A percentile compares a stretch with the other conserved stretches of the same genome.
Conservation (phyloP, 2,113 vertebrate genomes). For the Equus quagga region DNA sequence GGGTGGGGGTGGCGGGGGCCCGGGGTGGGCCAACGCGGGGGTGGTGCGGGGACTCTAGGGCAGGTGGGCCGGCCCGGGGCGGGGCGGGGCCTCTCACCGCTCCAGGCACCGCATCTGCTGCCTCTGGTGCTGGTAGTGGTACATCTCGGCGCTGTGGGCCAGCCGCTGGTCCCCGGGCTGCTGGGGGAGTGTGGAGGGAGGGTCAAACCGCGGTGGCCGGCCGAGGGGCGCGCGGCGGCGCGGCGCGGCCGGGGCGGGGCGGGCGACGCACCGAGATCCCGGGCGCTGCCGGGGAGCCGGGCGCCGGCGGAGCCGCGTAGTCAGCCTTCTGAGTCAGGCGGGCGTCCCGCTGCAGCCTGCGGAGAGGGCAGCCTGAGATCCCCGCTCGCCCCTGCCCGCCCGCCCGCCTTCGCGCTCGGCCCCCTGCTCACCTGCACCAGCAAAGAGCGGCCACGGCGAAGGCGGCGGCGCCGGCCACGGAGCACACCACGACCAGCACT, state of each 20-base stretch:
- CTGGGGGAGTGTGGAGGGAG: accelerated
- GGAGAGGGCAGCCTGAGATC: not conserved
- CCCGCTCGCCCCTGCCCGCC: accelerated
- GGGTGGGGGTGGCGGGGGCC: accelerated
- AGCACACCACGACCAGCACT: slow-evolving; percentile 92
- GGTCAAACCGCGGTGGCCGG: accelerated
- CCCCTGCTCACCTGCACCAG: slow-evolving; percentile 92
- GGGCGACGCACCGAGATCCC: slow-evolving; percentile 88
- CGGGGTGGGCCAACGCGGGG: accelerated
- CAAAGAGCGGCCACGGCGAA: slow-evolving; percentile 89
- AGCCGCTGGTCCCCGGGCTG: slow-evolving; percentile 95
- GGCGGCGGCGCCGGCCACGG: slow-evolving; percentile 86
- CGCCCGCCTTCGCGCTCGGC: accelerated
- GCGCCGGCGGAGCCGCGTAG: slow-evolving; percentile 84
- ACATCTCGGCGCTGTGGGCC: slow-evolving; percentile 96
- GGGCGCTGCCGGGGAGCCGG: slow-evolving; percentile 86
- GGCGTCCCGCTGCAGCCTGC: slow-evolving; percentile 92
- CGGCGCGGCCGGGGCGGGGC: not conserved
- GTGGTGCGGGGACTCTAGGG: accelerated
- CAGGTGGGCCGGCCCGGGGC: accelerated
- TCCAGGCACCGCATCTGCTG: slow-evolving; percentile 97
- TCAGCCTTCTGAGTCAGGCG: slow-evolving; percentile 91
- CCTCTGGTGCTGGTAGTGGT: slow-evolving; percentile 97
- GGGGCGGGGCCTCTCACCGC: slow-evolving; percentile 87
- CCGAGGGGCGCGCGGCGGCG: accelerated